Evolutionary conservation across 1,140 invertebrate species (phyloP).

Genomic region (Hyposmocoma kahamanoa): DNA sequence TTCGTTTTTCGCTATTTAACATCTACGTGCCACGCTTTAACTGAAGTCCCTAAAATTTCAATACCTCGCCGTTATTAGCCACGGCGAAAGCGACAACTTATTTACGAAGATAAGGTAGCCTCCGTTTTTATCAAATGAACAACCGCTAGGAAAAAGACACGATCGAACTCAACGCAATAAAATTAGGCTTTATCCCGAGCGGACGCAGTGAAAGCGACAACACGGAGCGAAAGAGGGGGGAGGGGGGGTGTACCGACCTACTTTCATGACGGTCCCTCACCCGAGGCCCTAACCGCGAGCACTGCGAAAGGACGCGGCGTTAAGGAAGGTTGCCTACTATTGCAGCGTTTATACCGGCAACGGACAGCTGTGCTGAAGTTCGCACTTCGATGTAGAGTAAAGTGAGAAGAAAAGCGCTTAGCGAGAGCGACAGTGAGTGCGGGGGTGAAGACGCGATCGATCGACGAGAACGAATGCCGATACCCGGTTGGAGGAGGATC

Average conservation of each 20-base stretch:
- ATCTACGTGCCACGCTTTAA: neutral
- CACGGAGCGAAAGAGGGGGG: constrained; percentile 21
- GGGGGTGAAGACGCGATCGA: constrained; percentile 44
- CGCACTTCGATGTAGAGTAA: constrained; percentile 44
- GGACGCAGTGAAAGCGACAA: constrained; percentile 51
- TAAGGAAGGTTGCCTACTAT: constrained; percentile 24
- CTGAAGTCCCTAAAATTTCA: neutral
- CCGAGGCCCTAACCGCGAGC: constrained; percentile 27
- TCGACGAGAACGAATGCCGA: constrained; percentile 34
- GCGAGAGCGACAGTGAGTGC: constrained; percentile 13
- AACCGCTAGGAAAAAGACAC: constrained; percentile 31
- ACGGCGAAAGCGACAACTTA: too few relatives aligned
- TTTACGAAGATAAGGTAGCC: constrained; percentile 7
- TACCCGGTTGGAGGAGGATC: constrained; percentile 37
- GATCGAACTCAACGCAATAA: constrained; percentile 50
- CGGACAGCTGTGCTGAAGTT: constrained; percentile 29
- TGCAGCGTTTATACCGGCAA: constrained; percentile 31
- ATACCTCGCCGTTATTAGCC: neutral
- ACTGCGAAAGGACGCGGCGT: constrained; percentile 18
- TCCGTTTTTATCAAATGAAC: constrained; percentile 20
- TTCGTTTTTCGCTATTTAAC: neutral
- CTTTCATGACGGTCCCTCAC: constrained; percentile 35
- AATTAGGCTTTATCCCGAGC: constrained; percentile 61
- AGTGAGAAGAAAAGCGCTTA: constrained; percentile 29
- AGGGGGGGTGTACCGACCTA: constrained; percentile 49